Percentiles rank a stretch among this genome's conserved stretches.
These are phyloP conservation scores for Gobiocypris rarus DNA, from an alignment of 2,113 vertebrate genomes.

Conservation along the genomic window DNA sequence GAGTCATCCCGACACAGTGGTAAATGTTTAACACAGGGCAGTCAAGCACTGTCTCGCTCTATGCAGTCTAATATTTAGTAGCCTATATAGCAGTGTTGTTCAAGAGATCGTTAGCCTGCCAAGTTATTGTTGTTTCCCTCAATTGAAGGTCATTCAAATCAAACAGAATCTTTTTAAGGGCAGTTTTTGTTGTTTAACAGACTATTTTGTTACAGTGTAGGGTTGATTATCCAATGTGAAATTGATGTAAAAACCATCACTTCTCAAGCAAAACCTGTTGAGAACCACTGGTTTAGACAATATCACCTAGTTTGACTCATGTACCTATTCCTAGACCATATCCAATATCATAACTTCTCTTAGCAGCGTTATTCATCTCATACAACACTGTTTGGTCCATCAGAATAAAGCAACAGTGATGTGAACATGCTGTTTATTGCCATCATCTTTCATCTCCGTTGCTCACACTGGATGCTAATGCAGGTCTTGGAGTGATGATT, in stretches of 20 bases:
- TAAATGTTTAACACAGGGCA: neutral
- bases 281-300: neutral
- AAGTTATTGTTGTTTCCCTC: neutral
- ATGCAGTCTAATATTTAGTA: neutral
- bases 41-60: neutral
- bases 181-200: neutral
- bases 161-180: neutral
- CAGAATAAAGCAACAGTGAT: constrained; percentile 20
- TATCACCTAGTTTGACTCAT: neutral
- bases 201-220: neutral
- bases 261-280: neutral
- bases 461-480: constrained; percentile 25
- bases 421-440: constrained; percentile 27
- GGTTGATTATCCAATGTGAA: neutral
- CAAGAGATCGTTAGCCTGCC: neutral
- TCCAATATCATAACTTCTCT: neutral
- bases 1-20: neutral
- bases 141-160: neutral
- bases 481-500: constrained; percentile 23
- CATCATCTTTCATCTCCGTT: constrained; percentile 15
- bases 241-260: neutral
- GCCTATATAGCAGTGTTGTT: neutral
- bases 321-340: neutral
- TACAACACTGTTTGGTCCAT: constrained; percentile 3
- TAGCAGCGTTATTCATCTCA: neutral